Conservation (phyloP, 2,797 vertebrate species). For the Sebastes nivosus region DNA sequence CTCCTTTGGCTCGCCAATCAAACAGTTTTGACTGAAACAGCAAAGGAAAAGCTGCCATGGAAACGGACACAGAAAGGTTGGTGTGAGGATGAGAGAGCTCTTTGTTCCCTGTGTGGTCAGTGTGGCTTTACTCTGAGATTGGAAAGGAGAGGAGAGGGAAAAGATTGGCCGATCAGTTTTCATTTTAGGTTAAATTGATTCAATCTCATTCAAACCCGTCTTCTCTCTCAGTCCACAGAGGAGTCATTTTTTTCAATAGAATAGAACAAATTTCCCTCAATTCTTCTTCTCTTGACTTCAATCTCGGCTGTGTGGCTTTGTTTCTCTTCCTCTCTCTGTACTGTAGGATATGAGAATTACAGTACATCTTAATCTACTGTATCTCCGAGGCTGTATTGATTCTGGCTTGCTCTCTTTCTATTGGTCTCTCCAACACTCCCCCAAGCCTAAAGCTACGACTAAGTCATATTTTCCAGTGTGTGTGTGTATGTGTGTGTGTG, state of each 20-base stretch:
- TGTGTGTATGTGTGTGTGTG: not conserved
- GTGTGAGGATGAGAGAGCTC: constrained; percentile 36
- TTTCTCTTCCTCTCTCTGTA: constrained; percentile 18
- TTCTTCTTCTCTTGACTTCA: constrained; percentile 19
- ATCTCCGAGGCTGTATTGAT: constrained; percentile 62
- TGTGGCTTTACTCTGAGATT: constrained; percentile 3
- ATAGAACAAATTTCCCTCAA: constrained; percentile 26
- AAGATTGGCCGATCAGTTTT: constrained; percentile 37
- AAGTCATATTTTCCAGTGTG: constrained; percentile 64
- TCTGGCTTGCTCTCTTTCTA: constrained; percentile 37
- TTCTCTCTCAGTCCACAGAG: not conserved
- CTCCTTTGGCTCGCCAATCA: constrained; percentile 72
- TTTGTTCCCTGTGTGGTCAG: constrained; percentile 21
- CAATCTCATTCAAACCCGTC: constrained; percentile 18
- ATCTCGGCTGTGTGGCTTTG: constrained; percentile 15
- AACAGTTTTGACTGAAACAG: constrained; percentile 42
- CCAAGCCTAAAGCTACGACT: constrained; percentile 7
- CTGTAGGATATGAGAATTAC: constrained; percentile 27
- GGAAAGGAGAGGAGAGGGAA: not conserved
- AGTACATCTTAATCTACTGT: constrained; percentile 42
- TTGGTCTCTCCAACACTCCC: constrained; percentile 18
- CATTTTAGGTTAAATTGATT: constrained; percentile 36
- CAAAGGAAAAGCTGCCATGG: constrained; percentile 53
- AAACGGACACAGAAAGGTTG: constrained; percentile 62
- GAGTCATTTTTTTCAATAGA: constrained; percentile 44